These are phyloP conservation scores for Pegoplata infirma DNA, from an alignment of 2,888 invertebrate species.

Conservation along the genomic window DNA sequence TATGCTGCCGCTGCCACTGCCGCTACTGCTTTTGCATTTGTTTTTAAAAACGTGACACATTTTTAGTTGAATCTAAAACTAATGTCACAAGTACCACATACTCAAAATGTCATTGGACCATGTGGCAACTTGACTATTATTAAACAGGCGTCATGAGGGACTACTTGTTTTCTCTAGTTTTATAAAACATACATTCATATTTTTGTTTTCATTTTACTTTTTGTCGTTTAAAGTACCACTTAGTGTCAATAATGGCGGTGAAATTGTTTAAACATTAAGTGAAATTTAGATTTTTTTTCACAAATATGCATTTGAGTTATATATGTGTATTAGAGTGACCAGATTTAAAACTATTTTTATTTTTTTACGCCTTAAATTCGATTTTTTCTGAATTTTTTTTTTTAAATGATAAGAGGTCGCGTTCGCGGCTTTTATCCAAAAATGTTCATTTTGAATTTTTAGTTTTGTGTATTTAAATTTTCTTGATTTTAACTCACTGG, in stretches of 20 bases:
- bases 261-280: conserved; percentile 62
- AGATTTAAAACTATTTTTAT: too few species aligned
- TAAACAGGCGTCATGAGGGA: conserved; percentile 62
- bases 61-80: conserved; percentile 28
- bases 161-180: conserved; percentile 46
- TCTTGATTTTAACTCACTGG: too few species aligned
- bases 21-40: conserved; percentile 3
- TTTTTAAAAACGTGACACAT: conserved; percentile 47
- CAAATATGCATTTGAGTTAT: conserved; percentile 19
- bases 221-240: conserved; percentile 57
- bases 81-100: conserved; percentile 44
- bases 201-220: conserved; percentile 36
- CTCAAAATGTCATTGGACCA: conserved; percentile 60
- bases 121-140: conserved; percentile 60
- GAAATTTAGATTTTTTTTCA: neutral
- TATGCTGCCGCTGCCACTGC: too few species aligned
- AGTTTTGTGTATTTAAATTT: too few species aligned
- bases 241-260: conserved; percentile 62
- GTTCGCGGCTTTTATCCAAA: too few species aligned
- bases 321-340: too few species aligned
- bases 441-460: too few species aligned
- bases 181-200: too few species aligned
- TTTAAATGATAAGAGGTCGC: too few species aligned
- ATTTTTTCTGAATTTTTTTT: too few species aligned
- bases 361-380: too few species aligned